Evolutionary conservation across 2,888 invertebrate species (phyloP), one percentile per base, ranked within the genome.

Genomic region (Hybos culiciformis): DNA sequence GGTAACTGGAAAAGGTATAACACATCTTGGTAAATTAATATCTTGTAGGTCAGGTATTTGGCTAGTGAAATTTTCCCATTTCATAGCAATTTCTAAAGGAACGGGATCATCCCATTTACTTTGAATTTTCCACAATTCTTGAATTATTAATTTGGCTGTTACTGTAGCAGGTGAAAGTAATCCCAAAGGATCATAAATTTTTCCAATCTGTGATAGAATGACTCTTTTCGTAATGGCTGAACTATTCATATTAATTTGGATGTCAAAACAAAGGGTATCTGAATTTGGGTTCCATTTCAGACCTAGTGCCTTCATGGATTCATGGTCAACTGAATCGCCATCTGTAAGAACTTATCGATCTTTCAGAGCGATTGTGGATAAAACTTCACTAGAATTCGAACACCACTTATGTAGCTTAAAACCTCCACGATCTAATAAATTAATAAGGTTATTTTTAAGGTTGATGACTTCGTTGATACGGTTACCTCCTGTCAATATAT

Each of bases 121-220:
- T 21, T 48, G 36, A 12, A 45, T 26, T 32, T 26, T 20, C 48
- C 45, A 49, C 9, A 48, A 18, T 14, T 46, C 29, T 32, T 47
- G 51, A 19, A 51, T 6, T 5, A 48, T 42, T 21, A 46, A 40
- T 14, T 50, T 47, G n/a, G 42, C 46, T 21, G 26, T 46, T 2
- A 49, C 43, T 7, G 48, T 34, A 18, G 47, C 36, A 37, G 47
- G 44, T 24, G 29, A 36, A 15, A 48, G 19, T 26, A 47, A 14
- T 9, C 44, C 43, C 12, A 50, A 26, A 34, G 49, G 44, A 43
- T 47, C 47, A 29, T 44, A 49, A n/a, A 45, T 23, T 29, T 43
- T 45, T 15, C 46, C 41, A 19, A 42, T 37, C 9, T 43, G 37
- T 20, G 39, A 44, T n/a, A 39, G 31, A 5, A 45, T 32, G 17